Base-by-base conservation (phyloP, 2,113 vertebrate species). In the Sinocyclocheilus rhinocerous region DNA sequence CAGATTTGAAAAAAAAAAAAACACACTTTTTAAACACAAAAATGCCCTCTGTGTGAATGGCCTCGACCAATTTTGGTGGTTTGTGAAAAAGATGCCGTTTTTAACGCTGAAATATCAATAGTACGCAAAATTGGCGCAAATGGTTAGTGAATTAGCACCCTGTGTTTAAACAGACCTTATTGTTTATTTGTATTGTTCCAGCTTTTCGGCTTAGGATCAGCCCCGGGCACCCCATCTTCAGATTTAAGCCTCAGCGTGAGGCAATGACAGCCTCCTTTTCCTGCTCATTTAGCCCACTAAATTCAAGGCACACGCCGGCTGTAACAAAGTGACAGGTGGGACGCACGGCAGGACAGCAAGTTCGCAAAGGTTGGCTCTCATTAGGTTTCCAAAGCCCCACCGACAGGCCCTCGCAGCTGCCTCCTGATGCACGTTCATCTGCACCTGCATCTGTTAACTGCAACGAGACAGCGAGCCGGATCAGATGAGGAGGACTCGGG, bases 311-410 rank as follows among this genome's bases (percentile, higher is more conserved):
- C 95, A 96, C 85, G 91, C 94, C 86, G 95, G 91, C 95, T 94
- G 94, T 96, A 95, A 95, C 95, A 94, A 95, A 94, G 95, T 96
- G 96, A 96, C 96, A 96, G 96, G 95, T 96, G 96, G 96, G 95
- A 94, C 65, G 93, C 96, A 92, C 95, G n/a, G 86, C 95, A 95
- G 96, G 96, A 96, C 94, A 95, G 95, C 95, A 94, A 92, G 92
- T 93, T 94, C 90, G 87, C 92, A 95, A 95, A 96, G 96, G 95
- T 96, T 95, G 96, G 96, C 96, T 96, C 96, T 96, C 96, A 96
- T 96, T 96, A 96, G 95, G 95, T 94, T 94, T 90, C 88, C 85
- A 91, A 95, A 96, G 95, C 95, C 95, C 95, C 93, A 95, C 95
- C 95, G 95, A 95, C 95, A 94, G 94, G 91, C 94, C 95, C 94